Base-by-base conservation (phyloP, 2,888 invertebrate genomes). In the Acleris sparsana region DNA sequence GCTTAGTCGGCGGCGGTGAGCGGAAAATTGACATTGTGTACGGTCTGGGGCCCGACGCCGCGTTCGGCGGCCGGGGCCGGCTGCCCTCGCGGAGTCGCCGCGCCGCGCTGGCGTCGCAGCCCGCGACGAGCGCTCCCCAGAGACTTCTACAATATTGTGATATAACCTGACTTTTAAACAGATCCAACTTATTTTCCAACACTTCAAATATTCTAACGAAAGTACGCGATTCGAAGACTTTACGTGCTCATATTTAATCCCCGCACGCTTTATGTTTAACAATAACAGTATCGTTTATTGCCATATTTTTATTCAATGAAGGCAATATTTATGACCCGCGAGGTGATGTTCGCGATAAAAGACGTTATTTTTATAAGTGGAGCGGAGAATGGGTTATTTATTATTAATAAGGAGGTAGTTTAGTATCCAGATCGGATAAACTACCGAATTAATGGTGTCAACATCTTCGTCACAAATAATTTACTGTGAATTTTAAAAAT, bases 1-100 rank as follows among this genome's bases (percentile, higher is more conserved):
- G 92, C 87, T 85, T 86, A 89, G 87, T 88, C 89, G 88, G 89
- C 86, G 92, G 89, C 92, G 89, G 89, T 80, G 87, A 89, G 86
- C 92, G 92, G 89, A 92, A 92, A 92, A 92, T 92, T 92, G 92
- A 86, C 86, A 86, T 88, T 83, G 85, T 84, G 82, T 82, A 76
- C 79, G 79, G 39, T 44, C 55, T 53, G 55, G 55, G 55, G 43
- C 53, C 9, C 62, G 49, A n/a, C 48, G 49, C 53, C 33, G 49
- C 33, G 17, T 16, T 13, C n/a, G n/a, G 17, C 33, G 33, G 39
- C 53, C 33, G 33, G 33, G 11, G 39, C 53, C 17, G 46, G 44
- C 16, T 13, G 44, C 44, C 44, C 44, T 11, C 43, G 16, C 43
- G 43, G 11, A 16, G 13, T 43, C 43, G 11, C 29, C 5, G 6